phyloP scores from a whole-genome alignment of 2,113 vertebrate species.

The Thinocorus orbignyianus region DNA sequence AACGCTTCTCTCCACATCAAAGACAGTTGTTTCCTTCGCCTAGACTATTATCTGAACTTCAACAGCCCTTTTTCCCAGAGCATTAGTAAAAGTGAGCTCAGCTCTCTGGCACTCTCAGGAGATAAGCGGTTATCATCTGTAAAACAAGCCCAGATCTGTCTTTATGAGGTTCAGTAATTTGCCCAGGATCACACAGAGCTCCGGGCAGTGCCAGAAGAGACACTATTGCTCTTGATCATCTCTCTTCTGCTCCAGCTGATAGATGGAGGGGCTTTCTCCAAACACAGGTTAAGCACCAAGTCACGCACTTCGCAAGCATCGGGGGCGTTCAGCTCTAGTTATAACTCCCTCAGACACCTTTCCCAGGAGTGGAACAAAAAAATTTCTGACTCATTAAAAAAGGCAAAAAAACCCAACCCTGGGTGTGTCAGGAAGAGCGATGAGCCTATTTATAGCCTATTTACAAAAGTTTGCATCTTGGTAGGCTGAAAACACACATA shows the following conservation, averaged over 20 bases:
- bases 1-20: background rate
- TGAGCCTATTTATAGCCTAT: background rate
- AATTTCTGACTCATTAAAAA: background rate
- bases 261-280: background rate
- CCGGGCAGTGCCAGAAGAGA: background rate
- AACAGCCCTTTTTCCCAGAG: background rate
- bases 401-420: background rate
- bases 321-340: rapidly evolving
- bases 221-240: background rate
- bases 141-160: background rate
- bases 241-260: background rate
- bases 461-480: background rate
- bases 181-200: background rate
- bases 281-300: background rate
- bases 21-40: background rate
- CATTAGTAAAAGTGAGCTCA: background rate
- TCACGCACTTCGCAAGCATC: background rate
- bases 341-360: background rate
- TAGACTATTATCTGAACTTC: background rate
- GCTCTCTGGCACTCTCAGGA: background rate
- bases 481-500: background rate
- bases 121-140: background rate
- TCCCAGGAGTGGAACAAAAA: background rate
- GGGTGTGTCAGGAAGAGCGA: background rate
- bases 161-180: background rate